phyloP scores from a whole-genome alignment of 1,140 invertebrate species.

The Lasaia peninsularis region DNA sequence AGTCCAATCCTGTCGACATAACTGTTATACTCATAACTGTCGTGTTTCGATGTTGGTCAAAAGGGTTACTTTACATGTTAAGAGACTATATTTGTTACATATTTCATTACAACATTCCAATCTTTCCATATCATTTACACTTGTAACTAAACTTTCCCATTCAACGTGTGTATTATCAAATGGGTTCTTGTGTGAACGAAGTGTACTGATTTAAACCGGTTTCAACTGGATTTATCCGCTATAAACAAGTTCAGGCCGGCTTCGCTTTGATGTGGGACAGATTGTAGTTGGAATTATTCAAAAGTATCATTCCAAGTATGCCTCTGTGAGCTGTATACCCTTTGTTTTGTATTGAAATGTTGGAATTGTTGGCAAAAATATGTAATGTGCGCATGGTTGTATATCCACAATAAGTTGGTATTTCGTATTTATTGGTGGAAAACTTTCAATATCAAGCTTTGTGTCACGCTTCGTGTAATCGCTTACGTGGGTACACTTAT shows the following conservation, averaged over 20 bases:
- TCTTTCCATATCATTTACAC: not conserved
- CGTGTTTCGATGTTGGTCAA: no score
- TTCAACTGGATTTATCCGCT: constrained; percentile 7
- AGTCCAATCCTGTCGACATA: no score
- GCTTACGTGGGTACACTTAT: no score
- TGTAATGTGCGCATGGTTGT: not conserved
- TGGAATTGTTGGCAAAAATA: not conserved
- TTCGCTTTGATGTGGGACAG: constrained; percentile 17
- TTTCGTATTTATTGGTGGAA: no score
- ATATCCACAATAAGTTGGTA: not conserved
- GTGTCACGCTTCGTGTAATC: no score
- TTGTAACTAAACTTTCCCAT: not conserved
- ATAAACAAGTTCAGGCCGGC: constrained; percentile 7
- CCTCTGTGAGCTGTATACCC: constrained; percentile 2
- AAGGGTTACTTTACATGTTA: no score
- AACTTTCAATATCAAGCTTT: no score
- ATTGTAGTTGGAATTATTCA: constrained; percentile 13
- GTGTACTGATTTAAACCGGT: constrained; percentile 15
- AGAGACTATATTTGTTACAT: no score
- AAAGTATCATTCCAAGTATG: constrained; percentile 10
- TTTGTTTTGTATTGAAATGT: constrained; percentile 9
- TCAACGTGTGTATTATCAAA: not conserved
- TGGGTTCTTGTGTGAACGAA: not conserved
- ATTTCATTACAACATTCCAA: no score
- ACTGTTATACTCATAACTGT: no score